Evolutionary conservation across 2,888 invertebrate genomes (phyloP), one percentile per base, ranked within the genome.

Genomic region (Phaonia tiefii): DNA sequence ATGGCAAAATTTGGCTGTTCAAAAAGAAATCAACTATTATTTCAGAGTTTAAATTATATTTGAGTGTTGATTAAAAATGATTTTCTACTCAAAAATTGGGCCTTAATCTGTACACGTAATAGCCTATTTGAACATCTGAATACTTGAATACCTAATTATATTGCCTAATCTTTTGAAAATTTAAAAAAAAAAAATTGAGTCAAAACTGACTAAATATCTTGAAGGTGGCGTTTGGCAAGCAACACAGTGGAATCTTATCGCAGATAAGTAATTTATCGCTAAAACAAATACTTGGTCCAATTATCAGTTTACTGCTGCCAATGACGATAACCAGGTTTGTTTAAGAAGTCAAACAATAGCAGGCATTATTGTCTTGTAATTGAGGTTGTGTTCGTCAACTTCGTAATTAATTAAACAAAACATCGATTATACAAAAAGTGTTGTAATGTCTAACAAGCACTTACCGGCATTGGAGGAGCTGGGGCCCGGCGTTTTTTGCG

Each of bases 401-500:
- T 10, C n/a, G 60, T 11, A n/a, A 10, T n/a, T 39, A 60, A 42
- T 63, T 63, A 60, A 60, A 39, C 10, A 39, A 58, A n/a, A 54
- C 22, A 22, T 54, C 7, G 60, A 56, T 51, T 39, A 5, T 51
- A 10, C 5, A 8, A 31, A 31, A 8, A 56, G 42, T 26, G 25
- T 46, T 44, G n/a, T 4, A 2, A 22, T 25, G 49, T 49, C 20
- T n/a, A n/a, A 56, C 8, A 31, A 37, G 25, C 74, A 84, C 79
- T 73, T 69, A 85, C 81, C 66, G 67, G 71, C n/a, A 54, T 75
- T 25, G 92, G 94, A 4, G 94, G 93, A 66, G 92, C 92, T 0
- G 94, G 93, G 0, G 94, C 94, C 80, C 92, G 92, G 83, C 93
- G 92, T 89, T 94, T 94, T 90, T 94, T 94, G 37, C 93, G 92